phyloP scores from a whole-genome alignment of 2,113 vertebrate species.

The Vimba vimba region DNA sequence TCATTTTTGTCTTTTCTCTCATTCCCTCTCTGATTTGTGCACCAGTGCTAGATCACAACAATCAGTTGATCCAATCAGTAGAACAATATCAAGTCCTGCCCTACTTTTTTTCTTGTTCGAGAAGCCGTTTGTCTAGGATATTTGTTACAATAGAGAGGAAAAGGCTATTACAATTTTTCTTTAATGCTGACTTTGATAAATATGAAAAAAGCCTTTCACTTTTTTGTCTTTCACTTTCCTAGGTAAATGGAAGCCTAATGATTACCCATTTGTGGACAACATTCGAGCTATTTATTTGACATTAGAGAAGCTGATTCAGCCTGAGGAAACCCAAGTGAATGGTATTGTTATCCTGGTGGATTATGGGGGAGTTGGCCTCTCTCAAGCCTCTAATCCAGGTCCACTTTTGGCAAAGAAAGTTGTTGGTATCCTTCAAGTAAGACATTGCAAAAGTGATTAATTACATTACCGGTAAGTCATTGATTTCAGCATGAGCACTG shows the following conservation, averaged over 20 bases:
- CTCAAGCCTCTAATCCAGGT: conserved; percentile 96
- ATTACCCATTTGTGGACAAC: conserved; percentile 95
- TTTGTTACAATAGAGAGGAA: too few species aligned
- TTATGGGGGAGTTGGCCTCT: conserved; percentile 95
- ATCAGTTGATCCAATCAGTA: too few species aligned
- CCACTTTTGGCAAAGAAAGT: conserved; percentile 98
- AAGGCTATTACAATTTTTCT: too few species aligned
- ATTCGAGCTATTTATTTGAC: conserved; percentile 96
- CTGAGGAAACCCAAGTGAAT: conserved; percentile 97
- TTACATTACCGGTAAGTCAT: background rate
- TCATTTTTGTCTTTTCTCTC: too few species aligned
- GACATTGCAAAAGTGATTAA: conserved; percentile 27
- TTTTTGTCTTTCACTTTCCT: conserved; percentile 42
- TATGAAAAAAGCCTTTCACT: background rate
- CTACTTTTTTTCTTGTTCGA: too few species aligned
- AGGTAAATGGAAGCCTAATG: conserved; percentile 95
- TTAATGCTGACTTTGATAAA: too few species aligned
- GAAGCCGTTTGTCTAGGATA: too few species aligned
- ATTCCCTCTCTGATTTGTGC: too few species aligned
- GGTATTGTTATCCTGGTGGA: conserved; percentile 96
- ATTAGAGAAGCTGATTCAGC: conserved; percentile 95
- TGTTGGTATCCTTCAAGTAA: conserved; percentile 97
- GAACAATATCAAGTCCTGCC: too few species aligned
- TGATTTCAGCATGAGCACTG: background rate
- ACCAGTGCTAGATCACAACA: too few species aligned